These are phyloP conservation scores for Aptenodytes forsteri DNA, from an alignment of 2,113 vertebrate genomes.

Conservation along the genomic window DNA sequence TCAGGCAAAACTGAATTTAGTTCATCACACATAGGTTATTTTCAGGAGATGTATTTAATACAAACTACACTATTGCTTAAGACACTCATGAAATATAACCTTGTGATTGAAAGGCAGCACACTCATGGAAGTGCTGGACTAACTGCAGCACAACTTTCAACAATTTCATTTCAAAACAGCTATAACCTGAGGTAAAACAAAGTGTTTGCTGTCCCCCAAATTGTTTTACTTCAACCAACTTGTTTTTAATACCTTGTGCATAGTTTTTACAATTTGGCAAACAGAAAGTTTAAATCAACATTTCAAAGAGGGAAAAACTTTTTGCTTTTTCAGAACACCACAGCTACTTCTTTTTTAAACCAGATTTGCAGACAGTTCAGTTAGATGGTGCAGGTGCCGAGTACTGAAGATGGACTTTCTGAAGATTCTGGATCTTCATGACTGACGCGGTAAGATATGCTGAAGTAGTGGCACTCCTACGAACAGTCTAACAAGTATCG, in stretches of 20 bases:
- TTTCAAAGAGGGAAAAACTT: neutral
- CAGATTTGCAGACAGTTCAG: neutral
- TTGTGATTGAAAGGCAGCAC: neutral
- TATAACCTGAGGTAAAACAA: neutral
- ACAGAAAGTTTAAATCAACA: neutral
- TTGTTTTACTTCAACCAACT: neutral
- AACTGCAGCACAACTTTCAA: neutral
- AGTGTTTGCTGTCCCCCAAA: neutral
- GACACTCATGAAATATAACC: neutral
- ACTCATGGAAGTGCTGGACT: neutral
- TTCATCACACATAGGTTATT: neutral
- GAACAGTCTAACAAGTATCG: neutral
- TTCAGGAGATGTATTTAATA: neutral
- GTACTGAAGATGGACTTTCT: neutral
- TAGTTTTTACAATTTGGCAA: neutral
- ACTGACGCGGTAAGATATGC: neutral
- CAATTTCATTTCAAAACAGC: neutral
- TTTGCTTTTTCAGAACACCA: neutral
- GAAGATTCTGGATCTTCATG: neutral
- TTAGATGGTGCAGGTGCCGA: neutral
- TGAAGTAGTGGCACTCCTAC: neutral
- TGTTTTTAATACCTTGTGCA: neutral
- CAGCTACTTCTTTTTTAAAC: neutral
- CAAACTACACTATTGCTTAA: neutral
- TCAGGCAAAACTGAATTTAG: neutral